These are phyloP conservation scores for Pseudanteris insignis DNA, from an alignment of 2,888 invertebrate species.

Conservation along the genomic window DNA sequence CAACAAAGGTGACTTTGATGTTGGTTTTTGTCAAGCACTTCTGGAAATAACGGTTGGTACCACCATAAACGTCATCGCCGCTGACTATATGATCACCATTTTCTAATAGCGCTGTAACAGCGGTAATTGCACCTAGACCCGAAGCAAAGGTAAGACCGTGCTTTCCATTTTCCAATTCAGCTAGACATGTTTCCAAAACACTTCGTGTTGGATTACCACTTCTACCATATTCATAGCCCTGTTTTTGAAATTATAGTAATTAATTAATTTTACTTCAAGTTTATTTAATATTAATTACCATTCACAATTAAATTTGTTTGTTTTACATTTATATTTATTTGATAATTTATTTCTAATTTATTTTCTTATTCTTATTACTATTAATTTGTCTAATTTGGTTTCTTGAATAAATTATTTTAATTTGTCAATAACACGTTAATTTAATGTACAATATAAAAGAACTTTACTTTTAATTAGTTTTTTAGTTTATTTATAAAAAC, in stretches of 20 bases:
- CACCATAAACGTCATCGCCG: slow-evolving; percentile 95
- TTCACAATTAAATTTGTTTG: too few relatives aligned
- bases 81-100: slow-evolving; percentile 90
- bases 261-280: too few relatives aligned
- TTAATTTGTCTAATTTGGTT: too few relatives aligned
- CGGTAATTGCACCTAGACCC: slow-evolving; percentile 87
- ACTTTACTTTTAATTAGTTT: too few relatives aligned
- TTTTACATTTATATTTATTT: too few relatives aligned
- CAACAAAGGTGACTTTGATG: slow-evolving; percentile 80
- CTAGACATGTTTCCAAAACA: slow-evolving; percentile 87
- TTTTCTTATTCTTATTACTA: too few relatives aligned
- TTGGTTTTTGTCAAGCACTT: slow-evolving; percentile 75
- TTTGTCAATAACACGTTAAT: too few relatives aligned
- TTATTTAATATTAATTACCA: too few relatives aligned
- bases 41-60: slow-evolving; percentile 80
- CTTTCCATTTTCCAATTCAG: slow-evolving; percentile 89
- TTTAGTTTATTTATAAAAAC: too few relatives aligned
- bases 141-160: slow-evolving; percentile 86
- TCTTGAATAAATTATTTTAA: too few relatives aligned
- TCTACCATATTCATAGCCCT: slow-evolving; percentile 92
- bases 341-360: too few relatives aligned
- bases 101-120: slow-evolving; percentile 78
- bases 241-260: slow-evolving; percentile 20
- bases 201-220: slow-evolving; percentile 94
- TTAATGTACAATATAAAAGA: too few relatives aligned